Conservation (phyloP, 1,140 invertebrate genomes). For the Halictus rubicundus region DNA sequence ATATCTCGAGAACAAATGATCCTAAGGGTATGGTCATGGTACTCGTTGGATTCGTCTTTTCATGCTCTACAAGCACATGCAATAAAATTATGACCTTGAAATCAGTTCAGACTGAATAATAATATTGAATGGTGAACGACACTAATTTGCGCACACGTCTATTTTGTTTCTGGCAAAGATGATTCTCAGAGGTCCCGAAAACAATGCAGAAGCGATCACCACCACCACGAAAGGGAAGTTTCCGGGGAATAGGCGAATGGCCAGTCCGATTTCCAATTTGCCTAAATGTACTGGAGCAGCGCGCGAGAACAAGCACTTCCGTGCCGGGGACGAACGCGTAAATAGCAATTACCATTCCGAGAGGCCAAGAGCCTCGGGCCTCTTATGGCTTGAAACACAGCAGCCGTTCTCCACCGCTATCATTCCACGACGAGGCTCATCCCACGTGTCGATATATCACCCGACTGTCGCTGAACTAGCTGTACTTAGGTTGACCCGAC, state of each 20-base stretch:
- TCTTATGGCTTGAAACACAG: not conserved
- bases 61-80: too few relatives aligned
- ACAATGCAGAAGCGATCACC: not conserved
- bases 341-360: conserved; percentile 24
- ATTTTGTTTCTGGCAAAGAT: too few relatives aligned
- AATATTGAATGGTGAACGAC: too few relatives aligned
- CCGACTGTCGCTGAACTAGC: not conserved
- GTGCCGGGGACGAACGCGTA: not conserved
- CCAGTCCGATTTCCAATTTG: conserved; percentile 6
- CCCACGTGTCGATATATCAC: conserved; percentile 12
- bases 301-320: not conserved
- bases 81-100: too few relatives aligned
- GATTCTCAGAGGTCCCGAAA: too few relatives aligned
- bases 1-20: too few relatives aligned
- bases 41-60: too few relatives aligned
- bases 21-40: too few relatives aligned
- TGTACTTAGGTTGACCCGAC: not conserved
- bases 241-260: not conserved
- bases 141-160: too few relatives aligned
- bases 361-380: not conserved
- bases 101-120: too few relatives aligned
- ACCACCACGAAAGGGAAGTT: not conserved
- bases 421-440: not conserved
- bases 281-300: not conserved
- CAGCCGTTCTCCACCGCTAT: not conserved